Conservation (phyloP, 2,113 vertebrate genomes). For the Oncorhynchus kisutch region DNA sequence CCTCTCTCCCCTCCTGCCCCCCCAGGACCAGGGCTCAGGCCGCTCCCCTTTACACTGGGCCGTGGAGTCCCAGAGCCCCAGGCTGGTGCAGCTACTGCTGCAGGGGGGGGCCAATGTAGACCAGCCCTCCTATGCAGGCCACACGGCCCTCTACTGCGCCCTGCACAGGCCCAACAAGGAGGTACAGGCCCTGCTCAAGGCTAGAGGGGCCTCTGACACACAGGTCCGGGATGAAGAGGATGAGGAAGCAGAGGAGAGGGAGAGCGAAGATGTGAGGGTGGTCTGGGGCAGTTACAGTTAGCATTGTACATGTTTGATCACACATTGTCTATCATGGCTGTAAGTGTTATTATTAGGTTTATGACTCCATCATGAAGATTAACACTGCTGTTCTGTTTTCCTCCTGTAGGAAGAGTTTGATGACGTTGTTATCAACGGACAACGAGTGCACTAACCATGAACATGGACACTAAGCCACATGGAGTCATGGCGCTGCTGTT, state of each 20-base stretch:
- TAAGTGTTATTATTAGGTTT: neutral
- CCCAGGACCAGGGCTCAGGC: slow-evolving; percentile 76
- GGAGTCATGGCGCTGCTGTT: neutral
- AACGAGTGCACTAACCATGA: slow-evolving; percentile 47
- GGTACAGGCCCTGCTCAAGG: slow-evolving; percentile 66
- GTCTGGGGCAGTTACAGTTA: neutral
- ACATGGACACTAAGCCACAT: slow-evolving; percentile 6
- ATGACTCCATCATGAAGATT: neutral
- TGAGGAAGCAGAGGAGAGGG: slow-evolving; percentile 46
- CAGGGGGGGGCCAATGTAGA: slow-evolving; percentile 54
- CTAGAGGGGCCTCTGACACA: slow-evolving; percentile 62
- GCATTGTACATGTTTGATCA: neutral
- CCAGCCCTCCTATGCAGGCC: slow-evolving; percentile 70
- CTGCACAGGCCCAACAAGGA: slow-evolving; percentile 59
- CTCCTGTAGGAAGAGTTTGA: slow-evolving; percentile 73
- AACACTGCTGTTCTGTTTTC: neutral
- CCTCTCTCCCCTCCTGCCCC: neutral
- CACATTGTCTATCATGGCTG: neutral
- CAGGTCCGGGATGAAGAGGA: slow-evolving; percentile 50
- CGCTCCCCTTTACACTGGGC: slow-evolving; percentile 79
- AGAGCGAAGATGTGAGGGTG: slow-evolving; percentile 39
- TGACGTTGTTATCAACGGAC: slow-evolving; percentile 76
- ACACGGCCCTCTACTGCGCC: slow-evolving; percentile 75
- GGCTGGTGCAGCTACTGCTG: slow-evolving; percentile 69
- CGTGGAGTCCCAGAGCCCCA: slow-evolving; percentile 69